phyloP scores from a whole-genome alignment of 1,140 invertebrate genomes.

The Tribolium castaneum region DNA sequence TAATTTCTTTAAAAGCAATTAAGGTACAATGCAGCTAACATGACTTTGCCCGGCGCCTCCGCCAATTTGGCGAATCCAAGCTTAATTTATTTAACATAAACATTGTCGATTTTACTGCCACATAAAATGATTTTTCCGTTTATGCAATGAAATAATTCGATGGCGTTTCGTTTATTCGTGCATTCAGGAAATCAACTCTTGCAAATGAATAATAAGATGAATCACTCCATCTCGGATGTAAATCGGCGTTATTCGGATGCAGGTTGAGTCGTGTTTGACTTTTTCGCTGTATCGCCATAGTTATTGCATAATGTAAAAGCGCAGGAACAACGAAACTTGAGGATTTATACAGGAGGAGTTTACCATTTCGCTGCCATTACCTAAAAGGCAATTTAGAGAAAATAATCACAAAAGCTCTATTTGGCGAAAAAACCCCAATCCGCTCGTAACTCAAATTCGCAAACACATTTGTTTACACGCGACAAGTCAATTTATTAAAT shows the following conservation, averaged over 20 bases:
- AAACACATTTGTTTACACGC: neutral
- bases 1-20: neutral
- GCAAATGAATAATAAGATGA: conserved; percentile 33
- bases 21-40: neutral
- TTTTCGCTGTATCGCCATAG: conserved; percentile 21
- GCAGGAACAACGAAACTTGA: neutral
- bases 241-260: conserved; percentile 29
- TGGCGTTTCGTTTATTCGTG: neutral
- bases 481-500: neutral
- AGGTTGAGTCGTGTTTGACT: conserved; percentile 26
- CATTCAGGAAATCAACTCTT: neutral
- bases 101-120: neutral
- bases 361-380: neutral
- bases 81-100: no score
- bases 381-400: no score
- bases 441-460: neutral
- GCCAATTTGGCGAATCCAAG: neutral
- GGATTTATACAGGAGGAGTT: conserved; percentile 1
- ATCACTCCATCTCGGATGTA: conserved; percentile 11
- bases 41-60: neutral
- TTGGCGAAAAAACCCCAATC: no score
- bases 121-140: no score
- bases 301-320: conserved; percentile 27
- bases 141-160: no score
- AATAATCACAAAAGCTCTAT: no score